Evolutionary conservation across 2,888 invertebrate species (phyloP), one percentile per base, ranked within the genome.

Genomic region (Sphaeridia pumilis): DNA sequence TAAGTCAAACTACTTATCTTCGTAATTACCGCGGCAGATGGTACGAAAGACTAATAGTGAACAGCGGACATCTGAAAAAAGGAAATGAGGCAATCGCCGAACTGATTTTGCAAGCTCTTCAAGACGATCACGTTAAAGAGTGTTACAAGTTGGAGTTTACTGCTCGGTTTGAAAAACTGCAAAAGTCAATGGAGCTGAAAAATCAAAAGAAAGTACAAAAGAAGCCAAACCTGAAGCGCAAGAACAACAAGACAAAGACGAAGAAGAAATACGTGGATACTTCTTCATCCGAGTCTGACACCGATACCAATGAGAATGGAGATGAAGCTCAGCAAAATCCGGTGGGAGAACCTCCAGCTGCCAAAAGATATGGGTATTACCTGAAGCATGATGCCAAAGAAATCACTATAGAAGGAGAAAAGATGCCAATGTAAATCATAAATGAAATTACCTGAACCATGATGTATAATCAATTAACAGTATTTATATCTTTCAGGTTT

Each of bases 31-130:
- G 71, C 56, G 74, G 74, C 0, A 66, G 70, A 2, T 77, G 76
- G 81, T 80, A 75, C 67, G 76, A 78, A 25, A 75, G 83, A 60
- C 73, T 80, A 51, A 76, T 80, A 0, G 71, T 82, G 0, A 77
- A 82, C 61, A 69, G 78, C 24, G 76, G 81, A 49, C 74, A 76
- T 66, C 64, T 76, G 27, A 74, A 74, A 60, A 61, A 68, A 34
- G 69, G 67, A n/a, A 54, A 60, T 26, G 55, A 70, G 66, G 71
- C 72, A 55, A 48, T 56, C 17, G 46, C 42, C 20, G 27, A 17
- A 7, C 24, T 58, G 12, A 26, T 62, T 70, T 42, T 65, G 49
- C 49, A 63, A 21, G 73, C 68, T 2, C 57, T 75, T 14, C 52
- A 54, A 0, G 74, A 74, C 60, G 49, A 59, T 0, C 55, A 60